These are phyloP conservation scores for Megastigmus dorsalis DNA, from an alignment of 2,888 invertebrate species.

Conservation along the genomic window DNA sequence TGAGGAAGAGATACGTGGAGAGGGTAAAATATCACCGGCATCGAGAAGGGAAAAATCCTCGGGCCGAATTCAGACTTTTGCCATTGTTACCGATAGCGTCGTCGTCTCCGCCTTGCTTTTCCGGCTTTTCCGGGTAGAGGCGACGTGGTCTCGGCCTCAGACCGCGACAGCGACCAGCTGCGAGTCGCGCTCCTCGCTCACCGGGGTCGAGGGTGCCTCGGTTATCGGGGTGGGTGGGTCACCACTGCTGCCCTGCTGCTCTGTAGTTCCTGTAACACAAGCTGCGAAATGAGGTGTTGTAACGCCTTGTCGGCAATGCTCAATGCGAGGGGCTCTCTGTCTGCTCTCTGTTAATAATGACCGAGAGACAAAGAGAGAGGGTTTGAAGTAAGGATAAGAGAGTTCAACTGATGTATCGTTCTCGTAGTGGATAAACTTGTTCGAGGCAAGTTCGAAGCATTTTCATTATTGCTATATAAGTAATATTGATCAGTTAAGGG, in stretches of 20 bases:
- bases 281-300: no score
- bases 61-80: background rate
- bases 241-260: conserved; percentile 69
- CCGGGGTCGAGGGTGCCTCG: conserved; percentile 70
- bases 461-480: no score
- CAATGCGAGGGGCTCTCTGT: no score
- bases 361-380: no score
- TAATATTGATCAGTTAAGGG: no score
- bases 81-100: background rate
- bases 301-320: background rate
- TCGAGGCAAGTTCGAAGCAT: no score
- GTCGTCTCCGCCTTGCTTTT: background rate
- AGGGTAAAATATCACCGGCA: no score
- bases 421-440: background rate
- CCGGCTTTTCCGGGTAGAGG: no score
- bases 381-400: background rate
- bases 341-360: no score
- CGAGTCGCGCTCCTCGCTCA: conserved; percentile 67
- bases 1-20: no score
- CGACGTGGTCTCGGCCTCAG: conserved; percentile 51
- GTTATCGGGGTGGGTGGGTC: conserved; percentile 72
- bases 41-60: no score
- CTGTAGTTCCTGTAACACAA: conserved; percentile 63
- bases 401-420: background rate
- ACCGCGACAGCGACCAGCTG: conserved; percentile 63